Evolutionary conservation across 1,140 invertebrate species (phyloP).

Genomic region (Microvelia longipes): DNA sequence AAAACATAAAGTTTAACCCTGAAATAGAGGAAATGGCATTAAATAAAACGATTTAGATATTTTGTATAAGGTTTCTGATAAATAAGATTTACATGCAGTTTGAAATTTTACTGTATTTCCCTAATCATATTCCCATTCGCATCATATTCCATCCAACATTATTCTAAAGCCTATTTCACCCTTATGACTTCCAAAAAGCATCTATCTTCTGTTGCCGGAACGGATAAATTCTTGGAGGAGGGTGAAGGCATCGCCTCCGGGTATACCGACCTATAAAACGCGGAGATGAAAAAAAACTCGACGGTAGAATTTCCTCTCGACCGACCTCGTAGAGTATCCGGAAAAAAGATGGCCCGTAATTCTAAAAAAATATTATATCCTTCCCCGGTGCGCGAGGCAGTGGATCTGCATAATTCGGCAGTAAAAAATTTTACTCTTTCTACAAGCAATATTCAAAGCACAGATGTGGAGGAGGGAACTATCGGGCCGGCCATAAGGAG

Average conservation of each 20-base stretch:
- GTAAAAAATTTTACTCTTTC: not conserved
- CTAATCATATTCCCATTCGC: not conserved
- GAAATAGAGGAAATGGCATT: too few relatives aligned
- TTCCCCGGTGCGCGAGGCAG: not conserved
- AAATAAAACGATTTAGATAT: too few relatives aligned
- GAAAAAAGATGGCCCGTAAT: constrained; percentile 8
- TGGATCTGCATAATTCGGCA: not conserved
- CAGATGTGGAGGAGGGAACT: not conserved
- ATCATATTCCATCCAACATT: not conserved
- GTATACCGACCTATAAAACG: not conserved
- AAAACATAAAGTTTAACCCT: too few relatives aligned
- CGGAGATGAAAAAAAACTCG: not conserved
- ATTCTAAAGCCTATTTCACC: not conserved
- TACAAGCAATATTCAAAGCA: not conserved
- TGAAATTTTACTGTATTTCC: not conserved
- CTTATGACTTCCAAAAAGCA: not conserved
- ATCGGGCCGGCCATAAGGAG: not conserved
- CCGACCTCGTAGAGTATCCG: not conserved
- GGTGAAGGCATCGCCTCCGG: not conserved
- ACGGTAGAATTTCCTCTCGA: not conserved
- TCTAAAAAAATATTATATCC: not conserved
- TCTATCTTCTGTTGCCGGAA: not conserved
- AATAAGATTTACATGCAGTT: not conserved
- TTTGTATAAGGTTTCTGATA: too few relatives aligned
- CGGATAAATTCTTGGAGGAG: not conserved